Conservation (phyloP, 2,113 vertebrate genomes). For the Erythrolamprus reginae region DNA sequence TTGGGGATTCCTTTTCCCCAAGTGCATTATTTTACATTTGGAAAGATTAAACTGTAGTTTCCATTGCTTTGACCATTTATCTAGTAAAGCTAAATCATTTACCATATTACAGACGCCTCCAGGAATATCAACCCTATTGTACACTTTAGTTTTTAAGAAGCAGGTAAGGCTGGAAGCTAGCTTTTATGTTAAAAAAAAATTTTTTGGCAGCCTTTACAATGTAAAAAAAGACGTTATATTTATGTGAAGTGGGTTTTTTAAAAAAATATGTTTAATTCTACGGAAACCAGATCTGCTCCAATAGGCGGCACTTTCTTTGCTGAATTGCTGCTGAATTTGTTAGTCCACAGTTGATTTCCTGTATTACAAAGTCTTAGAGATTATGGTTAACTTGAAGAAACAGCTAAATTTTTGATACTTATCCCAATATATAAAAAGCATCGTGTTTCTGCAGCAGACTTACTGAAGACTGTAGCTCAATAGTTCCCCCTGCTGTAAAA, state of each 20-base stretch:
- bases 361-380: conserved; percentile 73
- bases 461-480: conserved; percentile 73
- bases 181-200: not conserved
- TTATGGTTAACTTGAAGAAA: conserved; percentile 72
- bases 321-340: conserved; percentile 78
- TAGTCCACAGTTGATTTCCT: conserved; percentile 75
- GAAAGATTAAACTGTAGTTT: no score
- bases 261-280: conserved; percentile 59
- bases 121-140: no score
- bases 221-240: conserved; percentile 2
- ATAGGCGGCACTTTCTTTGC: conserved; percentile 65
- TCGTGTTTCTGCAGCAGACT: conserved; percentile 40
- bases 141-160: no score
- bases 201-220: conserved; percentile 32
- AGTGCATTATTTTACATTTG: no score
- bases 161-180: not conserved
- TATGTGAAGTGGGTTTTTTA: conserved; percentile 26
- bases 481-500: conserved; percentile 85
- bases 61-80: no score
- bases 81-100: no score
- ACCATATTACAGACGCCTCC: no score
- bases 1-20: no score
- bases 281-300: conserved; percentile 60
- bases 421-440: conserved; percentile 39
- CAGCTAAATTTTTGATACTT: conserved; percentile 69